phyloP scores from a whole-genome alignment of 2,113 vertebrate species.

The Pygoscelis adeliae region DNA sequence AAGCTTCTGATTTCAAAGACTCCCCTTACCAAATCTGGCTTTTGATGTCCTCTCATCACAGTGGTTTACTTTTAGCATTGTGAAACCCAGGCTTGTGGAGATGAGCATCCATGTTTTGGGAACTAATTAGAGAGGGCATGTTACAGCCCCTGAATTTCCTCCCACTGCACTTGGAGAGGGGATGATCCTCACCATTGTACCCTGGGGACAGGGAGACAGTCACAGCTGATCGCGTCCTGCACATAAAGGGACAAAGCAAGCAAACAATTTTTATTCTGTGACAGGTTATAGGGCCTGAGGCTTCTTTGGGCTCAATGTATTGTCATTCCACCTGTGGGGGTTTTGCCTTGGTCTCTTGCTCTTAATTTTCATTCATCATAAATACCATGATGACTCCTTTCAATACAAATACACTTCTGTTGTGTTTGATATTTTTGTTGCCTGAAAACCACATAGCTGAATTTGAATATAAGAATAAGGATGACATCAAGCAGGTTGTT shows the following conservation, averaged over 20 bases:
- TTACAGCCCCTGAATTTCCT: not conserved
- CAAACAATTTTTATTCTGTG: not conserved
- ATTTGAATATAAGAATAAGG: not conserved
- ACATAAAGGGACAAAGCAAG: not conserved
- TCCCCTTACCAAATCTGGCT: not conserved
- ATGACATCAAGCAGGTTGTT: not conserved
- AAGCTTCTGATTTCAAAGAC: not conserved
- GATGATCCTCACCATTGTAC: not conserved
- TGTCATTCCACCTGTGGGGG: not conserved
- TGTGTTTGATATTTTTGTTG: not conserved
- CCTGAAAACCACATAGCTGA: not conserved
- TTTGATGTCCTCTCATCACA: fast-evolving
- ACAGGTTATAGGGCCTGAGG: not conserved
- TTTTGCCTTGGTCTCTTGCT: not conserved
- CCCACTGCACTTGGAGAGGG: fast-evolving
- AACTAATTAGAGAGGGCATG: not conserved
- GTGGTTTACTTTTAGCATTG: not conserved
- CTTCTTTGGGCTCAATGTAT: not conserved
- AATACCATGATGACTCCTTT: not conserved
- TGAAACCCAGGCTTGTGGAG: not conserved
- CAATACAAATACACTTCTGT: not conserved
- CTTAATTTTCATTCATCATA: not conserved
- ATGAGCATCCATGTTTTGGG: not conserved
- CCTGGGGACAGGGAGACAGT: fast-evolving
- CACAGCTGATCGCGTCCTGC: not conserved